Evolutionary conservation across 2,113 vertebrate genomes (phyloP).

Genomic region (Mus spicilegus): DNA sequence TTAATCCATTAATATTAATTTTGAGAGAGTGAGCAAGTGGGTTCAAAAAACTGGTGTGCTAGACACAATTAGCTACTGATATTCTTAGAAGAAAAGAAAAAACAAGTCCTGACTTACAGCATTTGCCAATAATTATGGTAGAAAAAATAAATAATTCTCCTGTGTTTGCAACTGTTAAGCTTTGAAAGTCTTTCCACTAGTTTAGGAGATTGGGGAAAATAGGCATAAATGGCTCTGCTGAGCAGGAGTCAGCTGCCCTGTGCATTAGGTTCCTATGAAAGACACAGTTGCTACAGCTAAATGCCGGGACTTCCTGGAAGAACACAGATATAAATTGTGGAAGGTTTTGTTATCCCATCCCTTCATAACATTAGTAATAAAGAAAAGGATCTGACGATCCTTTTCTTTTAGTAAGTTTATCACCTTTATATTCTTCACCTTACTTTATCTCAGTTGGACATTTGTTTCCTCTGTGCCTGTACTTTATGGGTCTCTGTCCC

Average conservation of each 20-base stretch:
- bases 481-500: not conserved
- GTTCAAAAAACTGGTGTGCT: not conserved
- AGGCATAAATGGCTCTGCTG: no score
- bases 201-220: not conserved
- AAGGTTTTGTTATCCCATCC: not conserved
- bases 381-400: not conserved
- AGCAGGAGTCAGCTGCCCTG: no score
- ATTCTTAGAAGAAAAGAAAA: not conserved
- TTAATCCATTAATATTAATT: not conserved
- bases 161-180: not conserved
- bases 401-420: slow-evolving; percentile 24
- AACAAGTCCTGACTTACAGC: not conserved
- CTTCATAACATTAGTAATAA: not conserved
- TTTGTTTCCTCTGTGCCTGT: not conserved
- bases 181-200: not conserved
- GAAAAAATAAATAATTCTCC: not conserved
- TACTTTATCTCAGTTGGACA: not conserved
- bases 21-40: not conserved
- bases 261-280: not conserved
- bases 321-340: not conserved
- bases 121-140: not conserved
- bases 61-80: not conserved
- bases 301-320: not conserved
- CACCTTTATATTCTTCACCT: slow-evolving; percentile 48
- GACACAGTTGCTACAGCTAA: no score